Evolutionary conservation across 2,888 invertebrate genomes (phyloP), one percentile per base, ranked within the genome.

Genomic region (Alcis repandata): DNA sequence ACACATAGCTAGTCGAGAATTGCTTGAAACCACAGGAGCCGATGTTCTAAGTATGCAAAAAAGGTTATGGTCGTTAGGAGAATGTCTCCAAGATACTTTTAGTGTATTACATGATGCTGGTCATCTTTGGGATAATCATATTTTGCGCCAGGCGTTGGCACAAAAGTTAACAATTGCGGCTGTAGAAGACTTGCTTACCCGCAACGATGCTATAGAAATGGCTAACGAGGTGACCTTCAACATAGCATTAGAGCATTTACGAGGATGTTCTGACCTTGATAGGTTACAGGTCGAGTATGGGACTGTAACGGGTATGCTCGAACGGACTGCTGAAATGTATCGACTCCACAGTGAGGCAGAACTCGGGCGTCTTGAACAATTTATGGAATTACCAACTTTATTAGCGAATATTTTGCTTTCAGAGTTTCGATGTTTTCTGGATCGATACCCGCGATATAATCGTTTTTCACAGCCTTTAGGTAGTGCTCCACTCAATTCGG

Each of bases 91-190:
- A 45, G 82, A 86, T 67, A 90, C 87, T 0, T 89, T 82, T 67
- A 69, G 64, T 32, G 73, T 90, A 62, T 76, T 92, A 60, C 79
- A 87, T 54, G 82, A 89, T 49, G 86, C 89, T 1, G 84, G 85
- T 20, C 88, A 89, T 77, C 79, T 92, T 17, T 91, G 88, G 85
- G 88, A 90, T 69, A 77, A 83, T 62, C 92, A 91, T 72, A 86
- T 90, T 68, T 59, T 87, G 57, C 87, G 92, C 13, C 78, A 84
- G 22, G 87, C 84, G 59, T 79, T 86, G 15, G 88, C 84, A 20
- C 89, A 89, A 72, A 89, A 87, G 64, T 71, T 92, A 32, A 88
- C 87, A 3, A 81, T 88, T 53, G 82, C 88, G n/a, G 84, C 86
- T 36, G 87, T 92, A 6, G 92, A 92, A 79, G 90, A 91, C 72